phyloP scores from a whole-genome alignment of 2,888 invertebrate species.

The Tribolium freemani region DNA sequence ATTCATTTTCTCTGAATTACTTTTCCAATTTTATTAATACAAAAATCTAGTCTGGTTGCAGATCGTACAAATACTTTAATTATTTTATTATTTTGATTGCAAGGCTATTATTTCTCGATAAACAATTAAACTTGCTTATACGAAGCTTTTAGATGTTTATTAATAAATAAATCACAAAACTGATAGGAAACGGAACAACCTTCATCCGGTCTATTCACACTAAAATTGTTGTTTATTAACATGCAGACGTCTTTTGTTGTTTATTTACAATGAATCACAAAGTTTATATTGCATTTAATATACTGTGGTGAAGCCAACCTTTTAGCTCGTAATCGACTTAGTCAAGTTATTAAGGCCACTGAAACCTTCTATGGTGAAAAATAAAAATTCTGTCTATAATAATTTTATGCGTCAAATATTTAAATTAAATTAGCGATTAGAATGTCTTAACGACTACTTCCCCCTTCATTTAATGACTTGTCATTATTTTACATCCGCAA shows the following conservation, averaged over 20 bases:
- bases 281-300: background rate
- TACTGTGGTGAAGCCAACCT: background rate
- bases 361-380: background rate
- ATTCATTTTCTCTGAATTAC: no score
- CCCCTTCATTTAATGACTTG: background rate
- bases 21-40: no score
- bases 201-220: background rate
- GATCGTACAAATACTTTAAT: no score
- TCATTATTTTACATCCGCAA: background rate
- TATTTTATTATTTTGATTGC: no score
- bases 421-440: background rate
- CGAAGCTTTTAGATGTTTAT: no score
- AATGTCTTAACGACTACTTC: background rate
- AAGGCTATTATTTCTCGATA: no score
- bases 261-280: background rate
- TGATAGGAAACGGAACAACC: no score
- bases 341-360: background rate
- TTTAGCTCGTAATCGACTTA: background rate
- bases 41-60: no score
- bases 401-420: background rate
- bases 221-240: background rate
- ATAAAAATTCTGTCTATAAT: background rate
- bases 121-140: no score
- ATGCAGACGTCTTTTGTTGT: background rate
- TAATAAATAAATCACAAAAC: no score